Evolutionary conservation across 2,888 invertebrate species (phyloP).

Genomic region (Heliothis peltigera): DNA sequence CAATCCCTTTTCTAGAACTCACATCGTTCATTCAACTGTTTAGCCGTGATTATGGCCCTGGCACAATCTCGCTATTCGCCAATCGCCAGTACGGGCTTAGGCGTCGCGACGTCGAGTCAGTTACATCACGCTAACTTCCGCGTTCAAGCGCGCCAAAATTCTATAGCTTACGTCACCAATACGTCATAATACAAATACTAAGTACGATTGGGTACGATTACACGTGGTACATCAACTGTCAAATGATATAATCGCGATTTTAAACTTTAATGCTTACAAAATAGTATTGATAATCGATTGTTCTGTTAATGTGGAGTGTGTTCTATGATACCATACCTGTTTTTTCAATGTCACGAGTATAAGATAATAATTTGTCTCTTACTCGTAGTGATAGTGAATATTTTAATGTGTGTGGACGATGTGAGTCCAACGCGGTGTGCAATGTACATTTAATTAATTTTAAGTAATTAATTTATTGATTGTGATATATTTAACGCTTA

Average conservation of each 20-base stretch:
- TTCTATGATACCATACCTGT: slow-evolving; percentile 40
- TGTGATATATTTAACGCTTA: slow-evolving; percentile 44
- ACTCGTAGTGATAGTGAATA: slow-evolving; percentile 20
- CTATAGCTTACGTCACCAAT: slow-evolving; percentile 38
- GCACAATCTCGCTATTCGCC: slow-evolving; percentile 16
- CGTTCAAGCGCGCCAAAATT: slow-evolving; percentile 53
- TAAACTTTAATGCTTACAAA: neutral
- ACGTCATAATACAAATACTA: slow-evolving; percentile 39
- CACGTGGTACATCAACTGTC: slow-evolving; percentile 49
- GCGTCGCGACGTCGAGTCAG: slow-evolving; percentile 16
- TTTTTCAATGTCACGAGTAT: slow-evolving; percentile 51
- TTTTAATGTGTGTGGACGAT: slow-evolving; percentile 33
- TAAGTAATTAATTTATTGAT: slow-evolving; percentile 27
- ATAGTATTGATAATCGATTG: slow-evolving; percentile 22
- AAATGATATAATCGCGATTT: slow-evolving; percentile 22
- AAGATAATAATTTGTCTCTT: slow-evolving; percentile 33
- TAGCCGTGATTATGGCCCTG: slow-evolving; percentile 21
- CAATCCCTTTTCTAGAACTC: slow-evolving; percentile 4
- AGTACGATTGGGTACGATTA: slow-evolving; percentile 12
- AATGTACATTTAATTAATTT: slow-evolving; percentile 37
- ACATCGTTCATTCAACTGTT: slow-evolving; percentile 42
- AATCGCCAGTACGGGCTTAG: slow-evolving; percentile 40
- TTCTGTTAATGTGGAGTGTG: slow-evolving; percentile 1
- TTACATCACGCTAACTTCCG: slow-evolving; percentile 40
- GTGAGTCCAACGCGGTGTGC: slow-evolving; percentile 22